These are phyloP conservation scores for Mimas tiliae DNA, from an alignment of 2,888 invertebrate genomes.

Conservation along the genomic window DNA sequence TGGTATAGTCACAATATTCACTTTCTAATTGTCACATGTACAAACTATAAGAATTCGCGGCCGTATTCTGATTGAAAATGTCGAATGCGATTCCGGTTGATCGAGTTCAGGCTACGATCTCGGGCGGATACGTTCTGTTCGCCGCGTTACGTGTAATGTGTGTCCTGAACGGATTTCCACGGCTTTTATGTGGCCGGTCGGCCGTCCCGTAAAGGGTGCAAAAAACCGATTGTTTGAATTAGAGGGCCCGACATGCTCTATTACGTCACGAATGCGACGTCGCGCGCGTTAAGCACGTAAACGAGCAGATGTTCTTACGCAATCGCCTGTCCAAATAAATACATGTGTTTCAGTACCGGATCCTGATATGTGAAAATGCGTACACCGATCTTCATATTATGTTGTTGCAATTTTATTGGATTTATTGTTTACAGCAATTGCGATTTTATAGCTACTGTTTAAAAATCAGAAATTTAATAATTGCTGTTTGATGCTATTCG, in stretches of 20 bases:
- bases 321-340: slow-evolving; percentile 77
- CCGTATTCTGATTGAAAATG: slow-evolving; percentile 38
- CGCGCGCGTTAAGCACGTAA: slow-evolving; percentile 68
- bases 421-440: background rate
- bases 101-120: slow-evolving; percentile 57
- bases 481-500: no score
- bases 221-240: slow-evolving; percentile 80
- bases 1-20: slow-evolving; percentile 43
- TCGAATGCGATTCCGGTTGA: slow-evolving; percentile 38
- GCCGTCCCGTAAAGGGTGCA: slow-evolving; percentile 80
- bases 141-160: slow-evolving; percentile 78
- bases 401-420: slow-evolving; percentile 21
- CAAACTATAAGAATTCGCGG: slow-evolving; percentile 38
- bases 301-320: slow-evolving; percentile 72
- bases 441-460: no score
- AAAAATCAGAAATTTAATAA: no score
- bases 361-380: slow-evolving; percentile 72
- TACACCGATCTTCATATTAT: slow-evolving; percentile 35
- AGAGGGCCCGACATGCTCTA: slow-evolving; percentile 65
- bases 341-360: slow-evolving; percentile 74
- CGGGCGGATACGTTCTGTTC: slow-evolving; percentile 72
- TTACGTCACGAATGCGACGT: slow-evolving; percentile 77
- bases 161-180: slow-evolving; percentile 81
- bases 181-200: slow-evolving; percentile 79
- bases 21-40: slow-evolving; percentile 35